Evolutionary conservation across 30 jellyfish, hydroid and myxozoan species (phyloP), one percentile per base, ranked within the genome.

Genomic region (Nemopilema nomurai): DNA sequence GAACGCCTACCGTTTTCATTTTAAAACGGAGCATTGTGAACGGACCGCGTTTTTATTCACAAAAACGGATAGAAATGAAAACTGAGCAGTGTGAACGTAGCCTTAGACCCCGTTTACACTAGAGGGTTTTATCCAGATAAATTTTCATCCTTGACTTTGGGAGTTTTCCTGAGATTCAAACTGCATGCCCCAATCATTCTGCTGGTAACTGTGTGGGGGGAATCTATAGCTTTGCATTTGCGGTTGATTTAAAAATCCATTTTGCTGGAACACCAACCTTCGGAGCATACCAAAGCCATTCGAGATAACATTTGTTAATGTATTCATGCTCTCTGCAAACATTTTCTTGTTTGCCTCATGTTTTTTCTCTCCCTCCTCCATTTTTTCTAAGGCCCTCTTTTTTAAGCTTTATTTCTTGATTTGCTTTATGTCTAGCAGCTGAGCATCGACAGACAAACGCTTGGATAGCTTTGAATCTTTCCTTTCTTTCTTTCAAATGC

Each of bases 391-490:
- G 18, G 69, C 69, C 41, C 70, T 73, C 41, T 41, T 73, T 49
- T 73, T 73, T 32, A 73, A n/a, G n/a, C n/a, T 28, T 41, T 27
- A 28, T 17, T 28, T 73, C 8, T 73, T 70, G 16, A 28, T 69
- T 28, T 73, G 68, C 17, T 69, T 70, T 23, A 49, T 49, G 41
- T 73, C 83, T 41, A 73, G 41, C 28, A 73, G 67, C 83, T 73
- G 83, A 73, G 83, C 83, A 29, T 73, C 83, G 30, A 49, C 70
- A 29, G 83, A 73, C n/a, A n/a, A 70, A 73, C 83, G 23, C 83
- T 73, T 73, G 29, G 83, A 28, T 41, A 73, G 67, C 69, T 73
- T 30, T 50, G n/a, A 69, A 73, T 73, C 83, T 50, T 41, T 73
- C 83, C 41, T 73, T n/a, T n/a, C n/a, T 41, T 41, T 49, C n/a